Base-by-base conservation (phyloP, 2,113 vertebrate genomes). In the Paedocypris sp. region DNA sequence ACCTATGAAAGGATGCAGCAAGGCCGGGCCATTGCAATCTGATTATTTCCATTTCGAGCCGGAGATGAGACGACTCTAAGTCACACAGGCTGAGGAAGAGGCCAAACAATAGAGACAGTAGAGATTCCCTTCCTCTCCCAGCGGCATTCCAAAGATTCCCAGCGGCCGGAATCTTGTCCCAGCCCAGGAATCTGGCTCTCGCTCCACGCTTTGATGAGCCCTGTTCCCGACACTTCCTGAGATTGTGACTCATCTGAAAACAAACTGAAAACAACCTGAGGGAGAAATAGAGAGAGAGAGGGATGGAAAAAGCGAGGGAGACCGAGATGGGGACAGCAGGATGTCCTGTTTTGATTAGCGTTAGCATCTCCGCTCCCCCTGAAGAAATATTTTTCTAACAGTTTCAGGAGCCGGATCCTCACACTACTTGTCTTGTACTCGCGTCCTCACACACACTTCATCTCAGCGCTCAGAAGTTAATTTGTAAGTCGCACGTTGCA, bases 301-400 rank as follows among this genome's bases (percentile, higher is more conserved):
- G 74, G 76, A 82, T 79, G 82, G 81, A 75, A 68, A 76, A 70
- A 85, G 77, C 86, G 81, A 81, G 79, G 57, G 80, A 84, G 86
- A 85, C 87, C 80, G 84, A 85, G 89, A 86, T 63, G 83, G n/a
- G 49, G 46, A 62, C 86, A 20, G 85, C 91, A 97, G 95, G 94
- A 98, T 96, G 90, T 98, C 94, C 94, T 98, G 95, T 97, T 96
- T 94, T 97, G 91, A 96, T 91, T 90, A 91, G 89, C 76, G 86
- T 88, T 93, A 89, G 90, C 89, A 92, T 94, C 91, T 90, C 91
- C 87, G 81, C 85, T 83, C 85, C 84, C 26, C 88, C 86, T 85
- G 84, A 84, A 88, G 92, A 91, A 95, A 94, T 94, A 93, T 94
- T 97, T 91, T 94, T 91, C 77, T 91, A 90, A 90, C 80, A 80